A percentile compares a stretch with the other conserved stretches of the same genome.
These are phyloP conservation scores for Pachycephala philippinensis DNA, from an alignment of 2,113 vertebrate genomes.

Conservation along the genomic window DNA sequence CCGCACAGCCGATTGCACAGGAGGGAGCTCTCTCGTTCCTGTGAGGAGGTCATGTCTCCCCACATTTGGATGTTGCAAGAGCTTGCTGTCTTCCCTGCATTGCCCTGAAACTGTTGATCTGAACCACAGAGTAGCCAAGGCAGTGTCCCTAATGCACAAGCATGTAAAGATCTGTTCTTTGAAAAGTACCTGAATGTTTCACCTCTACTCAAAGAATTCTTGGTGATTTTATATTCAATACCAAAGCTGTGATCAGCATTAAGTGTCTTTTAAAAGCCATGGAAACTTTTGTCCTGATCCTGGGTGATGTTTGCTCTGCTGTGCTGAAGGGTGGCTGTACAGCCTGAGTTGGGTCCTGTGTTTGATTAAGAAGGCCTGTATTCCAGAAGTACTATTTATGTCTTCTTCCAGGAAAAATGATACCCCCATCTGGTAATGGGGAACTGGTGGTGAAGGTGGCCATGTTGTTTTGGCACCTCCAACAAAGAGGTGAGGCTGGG, in stretches of 20 bases:
- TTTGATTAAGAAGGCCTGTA: neutral
- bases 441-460: neutral
- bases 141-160: neutral
- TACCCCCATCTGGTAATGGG: neutral
- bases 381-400: neutral
- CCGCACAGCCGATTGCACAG: neutral
- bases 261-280: neutral
- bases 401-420: neutral
- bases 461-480: neutral
- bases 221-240: neutral
- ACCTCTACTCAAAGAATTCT: neutral
- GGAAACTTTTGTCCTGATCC: neutral
- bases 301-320: neutral
- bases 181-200: neutral
- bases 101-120: neutral
- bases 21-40: neutral
- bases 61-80: neutral
- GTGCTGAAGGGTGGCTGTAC: neutral
- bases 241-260: neutral
- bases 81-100: neutral
- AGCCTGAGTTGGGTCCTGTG: neutral
- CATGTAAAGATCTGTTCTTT: neutral
- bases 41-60: neutral
- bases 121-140: neutral
- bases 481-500: neutral